Conservation (phyloP, 1,140 invertebrate genomes). For the Hermetia illucens region DNA sequence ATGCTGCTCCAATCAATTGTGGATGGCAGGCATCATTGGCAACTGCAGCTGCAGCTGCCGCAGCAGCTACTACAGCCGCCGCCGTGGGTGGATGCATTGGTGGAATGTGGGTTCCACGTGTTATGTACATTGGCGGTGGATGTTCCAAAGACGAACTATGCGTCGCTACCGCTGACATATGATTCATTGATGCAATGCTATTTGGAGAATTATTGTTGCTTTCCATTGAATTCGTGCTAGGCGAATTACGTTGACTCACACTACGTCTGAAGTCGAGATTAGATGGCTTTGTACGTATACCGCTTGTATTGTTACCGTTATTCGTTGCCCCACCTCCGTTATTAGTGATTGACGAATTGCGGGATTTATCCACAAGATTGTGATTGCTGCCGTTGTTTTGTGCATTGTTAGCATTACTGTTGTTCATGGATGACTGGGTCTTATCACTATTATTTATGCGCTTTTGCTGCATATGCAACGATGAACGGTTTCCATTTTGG, state of each 20-base stretch:
- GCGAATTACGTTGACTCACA: slow-evolving; percentile 26
- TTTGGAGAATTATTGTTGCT: slow-evolving; percentile 30
- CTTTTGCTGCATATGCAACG: slow-evolving; percentile 1
- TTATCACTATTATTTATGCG: neutral
- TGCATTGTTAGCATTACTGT: slow-evolving; percentile 1
- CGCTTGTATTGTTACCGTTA: slow-evolving; percentile 1
- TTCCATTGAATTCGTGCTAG: slow-evolving; percentile 22
- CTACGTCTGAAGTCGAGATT: slow-evolving; percentile 23
- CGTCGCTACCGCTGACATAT: too few relatives aligned
- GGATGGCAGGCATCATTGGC: slow-evolving; percentile 12
- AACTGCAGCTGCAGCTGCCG: slow-evolving; percentile 9
- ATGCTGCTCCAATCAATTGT: slow-evolving; percentile 18
- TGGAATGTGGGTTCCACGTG: slow-evolving; percentile 23
- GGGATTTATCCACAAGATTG: neutral
- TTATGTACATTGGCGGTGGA: slow-evolving; percentile 7
- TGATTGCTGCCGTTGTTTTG: slow-evolving; percentile 3
- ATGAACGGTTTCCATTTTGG: neutral
- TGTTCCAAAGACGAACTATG: too few relatives aligned
- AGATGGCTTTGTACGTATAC: slow-evolving; percentile 15
- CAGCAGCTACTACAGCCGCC: slow-evolving; percentile 19
- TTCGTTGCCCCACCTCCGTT: neutral
- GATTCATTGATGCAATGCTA: slow-evolving; percentile 19
- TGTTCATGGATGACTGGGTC: neutral
- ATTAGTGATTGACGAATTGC: neutral
- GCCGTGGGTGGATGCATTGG: slow-evolving; percentile 11